phyloP scores from a whole-genome alignment of 1,140 invertebrate species.

The Ctenoplectra terminalis region DNA sequence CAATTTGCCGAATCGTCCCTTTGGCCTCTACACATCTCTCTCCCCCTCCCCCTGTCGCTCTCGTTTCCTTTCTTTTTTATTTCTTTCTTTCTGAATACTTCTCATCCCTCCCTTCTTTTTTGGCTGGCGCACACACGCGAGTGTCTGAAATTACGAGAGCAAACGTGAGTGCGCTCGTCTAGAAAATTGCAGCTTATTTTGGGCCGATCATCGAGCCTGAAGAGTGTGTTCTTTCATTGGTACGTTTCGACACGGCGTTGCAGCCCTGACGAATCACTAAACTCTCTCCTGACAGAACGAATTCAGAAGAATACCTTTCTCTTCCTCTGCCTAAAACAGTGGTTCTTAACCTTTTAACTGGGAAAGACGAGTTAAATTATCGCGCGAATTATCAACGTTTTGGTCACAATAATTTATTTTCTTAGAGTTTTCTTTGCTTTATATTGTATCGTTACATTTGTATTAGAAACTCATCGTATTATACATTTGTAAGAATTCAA shows the following conservation, averaged over 20 bases:
- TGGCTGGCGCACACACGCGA: constrained; percentile 23
- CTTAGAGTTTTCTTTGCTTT: no score
- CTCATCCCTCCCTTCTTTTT: neutral
- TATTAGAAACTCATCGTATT: no score
- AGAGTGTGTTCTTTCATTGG: constrained; percentile 48
- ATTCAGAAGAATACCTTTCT: constrained; percentile 45
- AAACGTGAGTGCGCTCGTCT: constrained; percentile 73
- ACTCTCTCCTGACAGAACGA: constrained; percentile 55
- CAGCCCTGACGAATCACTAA: constrained; percentile 74
- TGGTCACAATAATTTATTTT: no score
- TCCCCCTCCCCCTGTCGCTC: neutral
- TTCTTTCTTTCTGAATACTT: neutral
- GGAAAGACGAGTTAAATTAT: no score
- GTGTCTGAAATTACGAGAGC: constrained; percentile 71
- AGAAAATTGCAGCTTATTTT: constrained; percentile 81
- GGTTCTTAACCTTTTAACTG: no score
- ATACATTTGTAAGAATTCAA: no score
- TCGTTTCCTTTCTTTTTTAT: neutral
- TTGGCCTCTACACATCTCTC: constrained; percentile 32
- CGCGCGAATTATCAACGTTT: no score
- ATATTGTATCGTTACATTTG: no score
- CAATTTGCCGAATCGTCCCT: constrained; percentile 71
- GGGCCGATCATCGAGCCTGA: constrained; percentile 53
- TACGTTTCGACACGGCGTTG: constrained; percentile 67
- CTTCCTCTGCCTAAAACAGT: constrained; percentile 17